Evolutionary conservation across 2,888 invertebrate genomes (phyloP).

Genomic region (Apomyelois bistriatella): DNA sequence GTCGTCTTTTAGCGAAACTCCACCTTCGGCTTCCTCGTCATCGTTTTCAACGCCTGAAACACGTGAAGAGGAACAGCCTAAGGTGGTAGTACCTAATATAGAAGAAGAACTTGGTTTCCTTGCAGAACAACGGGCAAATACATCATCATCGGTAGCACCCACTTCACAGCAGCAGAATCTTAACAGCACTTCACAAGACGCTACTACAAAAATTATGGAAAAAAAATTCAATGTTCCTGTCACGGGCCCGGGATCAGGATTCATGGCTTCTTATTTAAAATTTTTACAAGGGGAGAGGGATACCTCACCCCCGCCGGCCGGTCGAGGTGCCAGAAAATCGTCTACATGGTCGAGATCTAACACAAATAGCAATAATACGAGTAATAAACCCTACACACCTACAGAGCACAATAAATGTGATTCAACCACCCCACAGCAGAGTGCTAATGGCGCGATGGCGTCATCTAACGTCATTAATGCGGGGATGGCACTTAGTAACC

Average conservation of each 20-base stretch:
- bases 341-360: conserved; percentile 80
- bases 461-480: conserved; percentile 52
- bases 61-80: conserved; percentile 86
- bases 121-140: conserved; percentile 80
- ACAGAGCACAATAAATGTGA: conserved; percentile 69
- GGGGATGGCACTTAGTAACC: conserved; percentile 60
- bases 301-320: conserved; percentile 87
- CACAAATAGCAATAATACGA: conserved; percentile 59
- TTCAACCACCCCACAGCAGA: conserved; percentile 53
- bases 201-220: conserved; percentile 76
- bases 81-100: conserved; percentile 93
- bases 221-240: conserved; percentile 81
- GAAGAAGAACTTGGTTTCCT: conserved; percentile 93
- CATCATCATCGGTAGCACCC: conserved; percentile 74
- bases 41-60: conserved; percentile 78
- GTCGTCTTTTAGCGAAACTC: conserved; percentile 78
- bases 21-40: conserved; percentile 80
- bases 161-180: conserved; percentile 73
- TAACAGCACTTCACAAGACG: conserved; percentile 71
- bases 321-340: conserved; percentile 83
- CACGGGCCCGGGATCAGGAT: conserved; percentile 84
- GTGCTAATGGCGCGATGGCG: conserved; percentile 68
- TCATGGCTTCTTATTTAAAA: conserved; percentile 93
- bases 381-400: conserved; percentile 56
- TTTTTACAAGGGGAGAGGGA: conserved; percentile 91